phyloP scores from a whole-genome alignment of 2,113 vertebrate genomes.

The Capreolus pygargus region DNA sequence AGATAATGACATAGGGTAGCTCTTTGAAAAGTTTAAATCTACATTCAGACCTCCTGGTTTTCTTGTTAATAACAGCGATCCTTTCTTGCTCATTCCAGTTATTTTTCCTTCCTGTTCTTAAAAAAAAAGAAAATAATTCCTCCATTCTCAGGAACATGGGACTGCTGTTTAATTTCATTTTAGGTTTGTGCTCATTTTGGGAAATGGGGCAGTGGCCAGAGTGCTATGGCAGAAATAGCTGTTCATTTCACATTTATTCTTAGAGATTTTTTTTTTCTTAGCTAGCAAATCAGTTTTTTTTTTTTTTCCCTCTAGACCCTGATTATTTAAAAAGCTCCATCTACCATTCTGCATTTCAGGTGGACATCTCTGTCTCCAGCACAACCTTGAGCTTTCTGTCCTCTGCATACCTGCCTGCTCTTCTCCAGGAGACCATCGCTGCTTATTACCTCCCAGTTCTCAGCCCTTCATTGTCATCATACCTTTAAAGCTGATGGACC shows the following conservation, averaged over 20 bases:
- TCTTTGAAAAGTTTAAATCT: not conserved
- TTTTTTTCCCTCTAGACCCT: not conserved
- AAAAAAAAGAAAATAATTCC: not conserved
- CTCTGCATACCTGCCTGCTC: not conserved
- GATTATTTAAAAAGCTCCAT: not conserved
- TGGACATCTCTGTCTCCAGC: not conserved
- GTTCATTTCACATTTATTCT: constrained; percentile 40
- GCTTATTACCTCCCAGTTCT: not conserved
- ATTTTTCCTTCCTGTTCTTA: constrained; percentile 32
- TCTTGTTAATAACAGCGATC: not conserved
- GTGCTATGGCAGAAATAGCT: constrained; percentile 21
- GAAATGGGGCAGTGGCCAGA: constrained; percentile 39
- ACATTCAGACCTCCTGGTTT: not conserved
- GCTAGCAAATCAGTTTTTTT: not conserved
- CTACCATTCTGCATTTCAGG: not conserved
- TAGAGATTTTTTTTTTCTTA: not conserved
- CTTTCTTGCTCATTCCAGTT: not conserved
- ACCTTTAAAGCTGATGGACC: not conserved
- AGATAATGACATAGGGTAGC: not conserved
- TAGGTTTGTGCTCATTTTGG: constrained; percentile 56
- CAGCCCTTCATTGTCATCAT: not conserved
- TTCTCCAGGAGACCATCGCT: not conserved
- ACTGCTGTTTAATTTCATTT: constrained; percentile 40
- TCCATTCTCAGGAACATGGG: not conserved
- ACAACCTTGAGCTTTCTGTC: not conserved